Percentiles rank a stretch among this genome's conserved stretches.
Conservation (phyloP, 2,113 vertebrate genomes). For the Nesogale talazaci region DNA sequence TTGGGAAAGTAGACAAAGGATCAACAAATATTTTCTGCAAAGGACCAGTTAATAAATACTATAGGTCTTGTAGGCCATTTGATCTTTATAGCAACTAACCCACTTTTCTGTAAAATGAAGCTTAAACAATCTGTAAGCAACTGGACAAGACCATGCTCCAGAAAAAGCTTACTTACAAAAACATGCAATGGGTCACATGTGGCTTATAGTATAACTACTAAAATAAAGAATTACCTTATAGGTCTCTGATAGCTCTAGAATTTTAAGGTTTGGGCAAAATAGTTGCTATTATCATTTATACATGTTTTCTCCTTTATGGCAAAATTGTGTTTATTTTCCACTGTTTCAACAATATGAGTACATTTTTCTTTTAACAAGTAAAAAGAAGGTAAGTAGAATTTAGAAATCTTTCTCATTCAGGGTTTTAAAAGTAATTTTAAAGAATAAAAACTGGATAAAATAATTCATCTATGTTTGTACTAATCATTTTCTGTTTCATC, state of each 20-base stretch:
- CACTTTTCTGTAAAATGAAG: neutral
- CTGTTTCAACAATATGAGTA: neutral
- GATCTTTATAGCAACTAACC: conserved; percentile 4
- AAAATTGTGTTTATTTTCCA: neutral
- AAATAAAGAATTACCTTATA: conserved; percentile 12
- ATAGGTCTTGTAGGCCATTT: neutral
- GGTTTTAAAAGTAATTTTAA: conserved; percentile 35
- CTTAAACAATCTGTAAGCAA: neutral
- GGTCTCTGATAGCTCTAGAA: neutral
- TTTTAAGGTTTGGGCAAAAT: neutral
- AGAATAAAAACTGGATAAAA: neutral
- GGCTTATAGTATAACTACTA: neutral
- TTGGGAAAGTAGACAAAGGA: neutral
- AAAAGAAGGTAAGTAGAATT: neutral
- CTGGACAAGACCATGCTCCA: neutral
- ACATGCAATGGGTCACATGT: neutral
- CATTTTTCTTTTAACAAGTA: neutral
- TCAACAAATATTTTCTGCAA: neutral
- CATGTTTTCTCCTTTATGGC: neutral
- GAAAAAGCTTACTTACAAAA: neutral
- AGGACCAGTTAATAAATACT: no score
- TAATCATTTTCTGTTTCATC: neutral
- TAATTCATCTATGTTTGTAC: neutral
- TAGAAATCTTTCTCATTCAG: conserved; percentile 11
- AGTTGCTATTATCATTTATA: neutral